Evolutionary conservation across 2,888 invertebrate genomes (phyloP).

Genomic region (Callimorpha dominula): DNA sequence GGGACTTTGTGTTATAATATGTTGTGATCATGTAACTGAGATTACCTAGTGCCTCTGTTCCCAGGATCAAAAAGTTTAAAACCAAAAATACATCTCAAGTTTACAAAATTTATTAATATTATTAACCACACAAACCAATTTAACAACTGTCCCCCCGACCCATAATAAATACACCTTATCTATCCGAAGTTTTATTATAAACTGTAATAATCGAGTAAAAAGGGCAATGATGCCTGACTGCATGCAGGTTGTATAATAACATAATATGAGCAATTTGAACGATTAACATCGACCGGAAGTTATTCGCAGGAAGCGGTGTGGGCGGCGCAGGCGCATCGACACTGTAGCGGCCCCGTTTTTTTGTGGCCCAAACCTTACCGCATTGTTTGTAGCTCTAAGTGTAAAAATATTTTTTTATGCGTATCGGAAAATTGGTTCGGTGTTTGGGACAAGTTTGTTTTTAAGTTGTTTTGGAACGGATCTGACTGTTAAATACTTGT

Average conservation of each 20-base stretch:
- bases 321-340: conserved; percentile 74
- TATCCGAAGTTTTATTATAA: conserved; percentile 49
- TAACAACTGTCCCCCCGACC: conserved; percentile 24
- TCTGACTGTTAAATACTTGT: neutral
- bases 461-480: neutral
- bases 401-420: conserved; percentile 23
- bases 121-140: conserved; percentile 21
- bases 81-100: conserved; percentile 11
- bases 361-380: conserved; percentile 33
- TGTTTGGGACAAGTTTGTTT: neutral
- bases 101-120: conserved; percentile 7
- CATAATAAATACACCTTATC: conserved; percentile 37
- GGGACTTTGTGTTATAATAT: no score
- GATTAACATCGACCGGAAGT: conserved; percentile 77
- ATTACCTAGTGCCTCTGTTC: neutral
- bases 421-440: conserved; percentile 12
- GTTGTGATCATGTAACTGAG: neutral
- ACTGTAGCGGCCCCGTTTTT: conserved; percentile 19
- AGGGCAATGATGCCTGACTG: conserved; percentile 77
- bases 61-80: neutral
- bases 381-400: conserved; percentile 42
- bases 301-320: conserved; percentile 76
- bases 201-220: conserved; percentile 60
- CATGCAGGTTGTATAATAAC: conserved; percentile 72
- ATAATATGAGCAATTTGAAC: conserved; percentile 76